A percentile compares a stretch with the other conserved stretches of the same genome.
These are phyloP conservation scores for Amazona ochrocephala DNA, from an alignment of 2,797 vertebrate genomes.

Conservation along the genomic window DNA sequence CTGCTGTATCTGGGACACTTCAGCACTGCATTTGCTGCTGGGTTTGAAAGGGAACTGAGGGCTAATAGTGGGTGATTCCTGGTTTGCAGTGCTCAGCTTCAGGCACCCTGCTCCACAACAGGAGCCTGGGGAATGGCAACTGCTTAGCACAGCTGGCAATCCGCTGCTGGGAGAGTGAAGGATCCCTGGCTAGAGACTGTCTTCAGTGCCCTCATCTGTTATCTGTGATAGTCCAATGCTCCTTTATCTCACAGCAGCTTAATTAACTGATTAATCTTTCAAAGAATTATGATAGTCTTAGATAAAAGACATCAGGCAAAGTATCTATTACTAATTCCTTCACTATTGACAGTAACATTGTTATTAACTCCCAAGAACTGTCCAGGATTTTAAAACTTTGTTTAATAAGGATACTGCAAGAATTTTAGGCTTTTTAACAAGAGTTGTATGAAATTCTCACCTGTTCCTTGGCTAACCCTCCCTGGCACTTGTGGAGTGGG, in stretches of 20 bases:
- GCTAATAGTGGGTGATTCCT: not conserved
- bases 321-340: not conserved
- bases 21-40: not conserved
- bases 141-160: accelerated
- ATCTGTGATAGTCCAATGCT: not conserved
- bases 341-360: accelerated
- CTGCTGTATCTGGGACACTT: not conserved
- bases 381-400: not conserved
- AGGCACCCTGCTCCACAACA: no score
- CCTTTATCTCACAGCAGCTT: conserved; percentile 22
- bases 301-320: not conserved
- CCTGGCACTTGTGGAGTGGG: accelerated
- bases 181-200: not conserved
- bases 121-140: accelerated
- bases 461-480: not conserved
- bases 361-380: not conserved
- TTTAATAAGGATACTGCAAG: not conserved
- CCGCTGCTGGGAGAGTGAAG: not conserved
- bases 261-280: conserved; percentile 43
- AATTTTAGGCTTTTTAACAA: not conserved
- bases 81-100: not conserved
- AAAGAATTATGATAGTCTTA: not conserved
- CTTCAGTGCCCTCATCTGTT: not conserved
- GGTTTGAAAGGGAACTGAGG: not conserved
- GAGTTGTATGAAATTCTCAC: not conserved